Conservation (phyloP, 2,797 vertebrate species). For the Argentina silus region DNA sequence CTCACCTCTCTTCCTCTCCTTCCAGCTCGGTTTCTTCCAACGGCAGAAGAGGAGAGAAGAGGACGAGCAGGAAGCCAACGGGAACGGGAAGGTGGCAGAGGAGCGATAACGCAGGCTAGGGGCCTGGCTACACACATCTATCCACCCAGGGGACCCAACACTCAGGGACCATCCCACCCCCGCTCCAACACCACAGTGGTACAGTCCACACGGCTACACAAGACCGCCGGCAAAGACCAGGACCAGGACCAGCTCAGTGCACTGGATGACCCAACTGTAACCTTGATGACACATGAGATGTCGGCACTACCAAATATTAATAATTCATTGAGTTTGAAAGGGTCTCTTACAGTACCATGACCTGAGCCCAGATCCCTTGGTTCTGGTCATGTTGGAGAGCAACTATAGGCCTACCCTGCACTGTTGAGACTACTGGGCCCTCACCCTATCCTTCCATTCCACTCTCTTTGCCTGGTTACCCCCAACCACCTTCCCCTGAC, state of each 20-base stretch:
- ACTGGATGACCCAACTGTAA: constrained; percentile 59
- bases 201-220: constrained; percentile 34
- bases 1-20: constrained; percentile 21
- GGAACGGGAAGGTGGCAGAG: constrained; percentile 84
- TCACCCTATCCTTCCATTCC: not conserved
- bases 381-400: not conserved
- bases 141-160: constrained; percentile 71
- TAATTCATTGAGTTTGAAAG: too few relatives aligned
- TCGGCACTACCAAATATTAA: constrained; percentile 68
- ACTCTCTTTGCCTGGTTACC: constrained; percentile 44
- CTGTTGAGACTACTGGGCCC: constrained; percentile 57
- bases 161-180: constrained; percentile 78
- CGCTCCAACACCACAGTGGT: constrained; percentile 46
- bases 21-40: constrained; percentile 94
- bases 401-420: constrained; percentile 51
- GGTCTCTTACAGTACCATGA: constrained; percentile 44
- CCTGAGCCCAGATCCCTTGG: not conserved
- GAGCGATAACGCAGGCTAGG: constrained; percentile 79
- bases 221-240: constrained; percentile 20
- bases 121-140: constrained; percentile 61
- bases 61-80: constrained; percentile 73
- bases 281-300: constrained; percentile 52
- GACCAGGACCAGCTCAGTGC: constrained; percentile 62
- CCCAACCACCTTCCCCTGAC: constrained; percentile 28
- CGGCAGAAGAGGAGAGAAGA: constrained; percentile 81